phyloP scores from a whole-genome alignment of 2,888 invertebrate species.

The Hyposoter dolosus region DNA sequence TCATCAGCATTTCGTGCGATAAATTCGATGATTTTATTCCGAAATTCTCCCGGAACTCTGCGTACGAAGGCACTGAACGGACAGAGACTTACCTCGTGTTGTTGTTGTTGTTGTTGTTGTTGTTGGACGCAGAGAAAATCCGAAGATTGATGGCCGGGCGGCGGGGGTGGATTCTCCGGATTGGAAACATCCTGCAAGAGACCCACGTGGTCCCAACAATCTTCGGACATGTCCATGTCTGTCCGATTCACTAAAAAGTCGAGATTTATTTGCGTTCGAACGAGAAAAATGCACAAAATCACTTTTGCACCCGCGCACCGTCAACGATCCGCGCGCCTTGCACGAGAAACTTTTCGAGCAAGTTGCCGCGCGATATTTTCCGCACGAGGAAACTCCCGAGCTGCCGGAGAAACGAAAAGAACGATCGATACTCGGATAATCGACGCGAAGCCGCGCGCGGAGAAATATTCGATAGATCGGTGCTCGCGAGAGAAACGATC shows the following conservation, averaged over 20 bases:
- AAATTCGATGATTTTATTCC: background rate
- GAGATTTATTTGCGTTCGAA: slow-evolving; percentile 3
- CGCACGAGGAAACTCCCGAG: too few species aligned
- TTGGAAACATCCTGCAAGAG: slow-evolving; percentile 82
- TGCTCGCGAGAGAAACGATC: background rate
- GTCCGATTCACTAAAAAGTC: slow-evolving; percentile 10
- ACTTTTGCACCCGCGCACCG: slow-evolving; percentile 38
- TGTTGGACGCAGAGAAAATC: slow-evolving; percentile 73
- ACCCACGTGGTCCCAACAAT: slow-evolving; percentile 84
- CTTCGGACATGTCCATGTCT: slow-evolving; percentile 82
- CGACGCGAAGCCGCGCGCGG: background rate
- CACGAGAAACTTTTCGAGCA: background rate
- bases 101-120: slow-evolving; percentile 81
- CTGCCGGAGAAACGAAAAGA: background rate
- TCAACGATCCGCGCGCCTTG: background rate
- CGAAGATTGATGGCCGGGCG: slow-evolving; percentile 67
- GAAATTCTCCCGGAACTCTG: background rate
- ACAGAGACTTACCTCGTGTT: slow-evolving; percentile 70
- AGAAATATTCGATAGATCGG: slow-evolving; percentile 26
- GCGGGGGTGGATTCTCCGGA: slow-evolving; percentile 78
- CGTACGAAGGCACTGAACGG: background rate
- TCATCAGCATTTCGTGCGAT: background rate
- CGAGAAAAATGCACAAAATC: slow-evolving; percentile 15
- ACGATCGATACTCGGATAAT: background rate
- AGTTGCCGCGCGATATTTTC: background rate